Conservation (phyloP, 2,113 vertebrate genomes). For the Heterotis niloticus region DNA sequence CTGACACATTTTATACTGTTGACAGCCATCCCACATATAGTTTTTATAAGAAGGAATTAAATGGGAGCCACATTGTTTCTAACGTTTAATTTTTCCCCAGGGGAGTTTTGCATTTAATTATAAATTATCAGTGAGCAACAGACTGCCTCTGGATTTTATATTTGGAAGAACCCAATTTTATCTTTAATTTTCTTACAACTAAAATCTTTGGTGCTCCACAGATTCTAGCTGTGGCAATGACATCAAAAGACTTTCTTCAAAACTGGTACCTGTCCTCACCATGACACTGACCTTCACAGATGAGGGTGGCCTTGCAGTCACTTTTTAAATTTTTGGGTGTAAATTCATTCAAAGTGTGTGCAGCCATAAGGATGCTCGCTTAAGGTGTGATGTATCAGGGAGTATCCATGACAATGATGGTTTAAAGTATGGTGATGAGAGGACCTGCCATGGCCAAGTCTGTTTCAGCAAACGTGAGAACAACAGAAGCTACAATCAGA, state of each 20-base stretch:
- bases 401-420: background rate
- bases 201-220: background rate
- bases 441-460: too few species aligned
- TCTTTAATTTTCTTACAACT: background rate
- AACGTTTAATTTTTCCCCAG: slow-evolving; percentile 37
- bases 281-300: background rate
- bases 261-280: background rate
- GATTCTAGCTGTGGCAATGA: background rate
- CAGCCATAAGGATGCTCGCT: background rate
- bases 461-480: too few species aligned
- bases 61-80: slow-evolving; percentile 47
- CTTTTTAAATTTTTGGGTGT: background rate
- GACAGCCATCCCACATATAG: slow-evolving; percentile 39
- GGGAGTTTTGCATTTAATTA: slow-evolving; percentile 56
- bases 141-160: slow-evolving; percentile 28
- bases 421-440: too few species aligned
- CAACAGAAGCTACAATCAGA: too few species aligned
- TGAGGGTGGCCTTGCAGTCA: background rate
- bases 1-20: slow-evolving; percentile 37
- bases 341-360: background rate
- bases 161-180: background rate
- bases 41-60: slow-evolving; percentile 46
- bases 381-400: too few species aligned
- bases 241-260: background rate
- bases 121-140: slow-evolving; percentile 52